A percentile compares a stretch with the other conserved stretches of the same genome.
Evolutionary conservation across 2,113 vertebrate species (phyloP).

Genomic region (Lepisosteus oculatus): DNA sequence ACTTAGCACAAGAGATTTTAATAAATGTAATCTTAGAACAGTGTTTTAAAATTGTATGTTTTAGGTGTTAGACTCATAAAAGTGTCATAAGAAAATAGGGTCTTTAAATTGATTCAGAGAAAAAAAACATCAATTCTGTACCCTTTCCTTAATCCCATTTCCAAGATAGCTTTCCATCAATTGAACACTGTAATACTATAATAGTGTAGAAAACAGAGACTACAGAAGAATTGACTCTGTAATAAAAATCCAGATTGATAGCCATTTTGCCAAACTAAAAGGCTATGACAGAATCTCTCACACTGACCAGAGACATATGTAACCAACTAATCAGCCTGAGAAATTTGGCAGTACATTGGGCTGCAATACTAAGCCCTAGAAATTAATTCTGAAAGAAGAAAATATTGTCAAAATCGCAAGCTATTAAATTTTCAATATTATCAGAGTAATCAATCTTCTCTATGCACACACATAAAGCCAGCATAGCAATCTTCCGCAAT

Average conservation of each 20-base stretch:
- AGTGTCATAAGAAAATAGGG: neutral
- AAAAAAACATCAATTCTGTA: slow-evolving; percentile 2
- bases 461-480: slow-evolving; percentile 18
- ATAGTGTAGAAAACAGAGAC: slow-evolving; percentile 37
- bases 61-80: neutral
- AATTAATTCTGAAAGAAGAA: slow-evolving; percentile 18
- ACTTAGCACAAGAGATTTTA: too few relatives aligned
- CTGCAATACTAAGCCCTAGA: neutral
- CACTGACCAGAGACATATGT: neutral
- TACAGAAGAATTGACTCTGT: slow-evolving; percentile 14
- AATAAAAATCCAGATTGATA: slow-evolving; percentile 49
- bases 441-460: slow-evolving; percentile 48
- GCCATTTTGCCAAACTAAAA: slow-evolving; percentile 24
- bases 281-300: slow-evolving; percentile 10
- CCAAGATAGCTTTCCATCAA: slow-evolving; percentile 28
- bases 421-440: slow-evolving; percentile 53
- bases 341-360: slow-evolving; percentile 4
- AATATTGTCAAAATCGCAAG: slow-evolving; percentile 46
- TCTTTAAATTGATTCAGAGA: neutral
- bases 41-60: too few relatives aligned
- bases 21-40: too few relatives aligned
- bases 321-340: neutral
- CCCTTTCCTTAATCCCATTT: slow-evolving; percentile 9
- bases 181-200: slow-evolving; percentile 38
- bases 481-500: slow-evolving; percentile 46